Conservation (phyloP, 2,888 invertebrate genomes). For the Phalangium opilio region DNA sequence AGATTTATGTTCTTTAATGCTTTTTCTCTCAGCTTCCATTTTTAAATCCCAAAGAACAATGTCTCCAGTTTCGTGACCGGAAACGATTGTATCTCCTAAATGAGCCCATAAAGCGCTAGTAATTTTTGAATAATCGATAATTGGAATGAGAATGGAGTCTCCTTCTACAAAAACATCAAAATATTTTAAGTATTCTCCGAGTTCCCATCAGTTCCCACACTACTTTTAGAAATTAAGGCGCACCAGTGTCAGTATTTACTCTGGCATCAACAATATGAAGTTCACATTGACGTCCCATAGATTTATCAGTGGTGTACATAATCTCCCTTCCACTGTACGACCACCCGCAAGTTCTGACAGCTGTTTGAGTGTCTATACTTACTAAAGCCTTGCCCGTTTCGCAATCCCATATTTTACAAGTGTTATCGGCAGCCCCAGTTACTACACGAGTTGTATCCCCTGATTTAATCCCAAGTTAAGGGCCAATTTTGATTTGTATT, state of each 20-base stretch:
- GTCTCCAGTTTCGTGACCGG: slow-evolving; percentile 87
- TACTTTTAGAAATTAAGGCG: no score
- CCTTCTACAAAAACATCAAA: no score
- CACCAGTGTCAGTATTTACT: slow-evolving; percentile 14
- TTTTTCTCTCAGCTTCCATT: slow-evolving; percentile 64
- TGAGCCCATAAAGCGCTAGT: slow-evolving; percentile 89
- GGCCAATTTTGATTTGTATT: background rate
- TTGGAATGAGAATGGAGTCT: no score
- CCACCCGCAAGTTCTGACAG: slow-evolving; percentile 80
- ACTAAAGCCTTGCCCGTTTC: slow-evolving; percentile 41
- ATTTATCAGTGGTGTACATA: slow-evolving; percentile 82
- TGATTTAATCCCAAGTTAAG: background rate
- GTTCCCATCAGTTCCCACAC: no score
- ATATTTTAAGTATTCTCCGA: no score
- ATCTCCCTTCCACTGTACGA: slow-evolving; percentile 84
- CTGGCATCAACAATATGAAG: slow-evolving; percentile 52
- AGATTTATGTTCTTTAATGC: slow-evolving; percentile 63
- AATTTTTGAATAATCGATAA: slow-evolving; percentile 42
- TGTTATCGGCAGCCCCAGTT: slow-evolving; percentile 89
- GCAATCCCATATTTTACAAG: slow-evolving; percentile 76
- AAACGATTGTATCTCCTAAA: slow-evolving; percentile 75
- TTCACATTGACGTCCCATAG: slow-evolving; percentile 79
- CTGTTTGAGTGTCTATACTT: slow-evolving; percentile 54
- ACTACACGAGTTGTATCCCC: slow-evolving; percentile 72
- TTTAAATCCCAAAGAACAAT: slow-evolving; percentile 84